phyloP scores from a whole-genome alignment of 1,140 invertebrate genomes.

The Zaprionus lachaisei region DNA sequence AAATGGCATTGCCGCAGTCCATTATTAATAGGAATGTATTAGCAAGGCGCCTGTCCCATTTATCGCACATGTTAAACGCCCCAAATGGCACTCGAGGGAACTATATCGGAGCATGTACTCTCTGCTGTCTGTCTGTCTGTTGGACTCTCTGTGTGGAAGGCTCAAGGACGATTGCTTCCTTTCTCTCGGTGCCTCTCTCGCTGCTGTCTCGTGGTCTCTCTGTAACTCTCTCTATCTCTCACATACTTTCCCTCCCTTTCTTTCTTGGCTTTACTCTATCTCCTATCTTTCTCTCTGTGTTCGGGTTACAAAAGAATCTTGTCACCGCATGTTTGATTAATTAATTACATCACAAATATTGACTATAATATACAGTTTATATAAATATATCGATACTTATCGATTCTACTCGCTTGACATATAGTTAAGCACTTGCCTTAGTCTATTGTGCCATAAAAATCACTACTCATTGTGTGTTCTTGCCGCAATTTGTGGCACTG shows the following conservation, averaged over 20 bases:
- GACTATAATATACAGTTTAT: neutral
- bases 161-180: conserved; percentile 39
- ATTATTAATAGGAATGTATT: conserved; percentile 79
- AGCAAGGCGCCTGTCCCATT: conserved; percentile 65
- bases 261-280: no score
- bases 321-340: conserved; percentile 54
- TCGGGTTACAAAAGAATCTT: conserved; percentile 49
- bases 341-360: conserved; percentile 57
- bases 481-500: conserved; percentile 58
- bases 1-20: conserved; percentile 72
- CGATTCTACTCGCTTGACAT: conserved; percentile 40
- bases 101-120: conserved; percentile 57
- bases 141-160: conserved; percentile 5
- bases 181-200: neutral
- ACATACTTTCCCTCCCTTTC: neutral
- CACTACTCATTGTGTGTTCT: conserved; percentile 45
- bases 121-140: conserved; percentile 1
- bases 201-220: neutral
- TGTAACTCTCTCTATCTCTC: neutral
- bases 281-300: conserved; percentile 3
- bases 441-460: conserved; percentile 17
- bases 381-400: neutral
- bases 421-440: conserved; percentile 53
- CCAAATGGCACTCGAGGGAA: conserved; percentile 68
- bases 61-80: conserved; percentile 73